Evolutionary conservation across 2,888 invertebrate genomes (phyloP).

Genomic region (Eurois occulta): DNA sequence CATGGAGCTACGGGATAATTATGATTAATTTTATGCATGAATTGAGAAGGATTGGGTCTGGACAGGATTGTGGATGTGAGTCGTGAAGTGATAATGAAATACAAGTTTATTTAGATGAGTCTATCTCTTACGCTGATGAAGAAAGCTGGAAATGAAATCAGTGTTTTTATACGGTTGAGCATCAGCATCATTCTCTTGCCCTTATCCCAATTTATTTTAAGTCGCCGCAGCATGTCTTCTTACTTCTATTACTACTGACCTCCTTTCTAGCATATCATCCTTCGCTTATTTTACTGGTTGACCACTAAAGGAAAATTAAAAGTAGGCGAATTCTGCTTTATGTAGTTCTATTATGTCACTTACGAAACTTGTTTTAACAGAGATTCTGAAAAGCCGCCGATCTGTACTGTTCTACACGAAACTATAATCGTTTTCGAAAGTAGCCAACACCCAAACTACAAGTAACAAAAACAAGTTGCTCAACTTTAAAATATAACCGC

Average conservation of each 20-base stretch:
- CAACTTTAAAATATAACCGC: constrained; percentile 61
- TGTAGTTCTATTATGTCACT: background rate
- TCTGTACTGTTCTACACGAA: constrained; percentile 39
- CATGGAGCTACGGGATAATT: constrained; percentile 57
- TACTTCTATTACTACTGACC: no score
- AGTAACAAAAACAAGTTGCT: constrained; percentile 59
- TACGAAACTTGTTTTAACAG: background rate
- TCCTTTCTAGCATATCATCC: no score
- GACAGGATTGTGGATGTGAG: constrained; percentile 10
- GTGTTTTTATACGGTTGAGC: background rate
- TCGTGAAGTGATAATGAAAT: constrained; percentile 9
- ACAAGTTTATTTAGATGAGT: background rate
- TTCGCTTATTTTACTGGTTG: no score
- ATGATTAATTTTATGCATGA: constrained; percentile 66
- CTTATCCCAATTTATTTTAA: no score
- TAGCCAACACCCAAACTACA: constrained; percentile 55
- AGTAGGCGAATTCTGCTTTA: background rate
- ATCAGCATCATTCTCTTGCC: no score
- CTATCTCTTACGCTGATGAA: constrained; percentile 1
- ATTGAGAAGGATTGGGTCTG: constrained; percentile 48
- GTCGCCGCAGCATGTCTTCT: no score
- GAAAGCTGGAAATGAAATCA: constrained; percentile 7
- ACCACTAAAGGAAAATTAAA: background rate
- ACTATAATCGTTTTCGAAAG: constrained; percentile 59
- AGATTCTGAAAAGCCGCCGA: constrained; percentile 13